Evolutionary conservation across 2,888 invertebrate species (phyloP).

Genomic region (Plemyria rubiginata): DNA sequence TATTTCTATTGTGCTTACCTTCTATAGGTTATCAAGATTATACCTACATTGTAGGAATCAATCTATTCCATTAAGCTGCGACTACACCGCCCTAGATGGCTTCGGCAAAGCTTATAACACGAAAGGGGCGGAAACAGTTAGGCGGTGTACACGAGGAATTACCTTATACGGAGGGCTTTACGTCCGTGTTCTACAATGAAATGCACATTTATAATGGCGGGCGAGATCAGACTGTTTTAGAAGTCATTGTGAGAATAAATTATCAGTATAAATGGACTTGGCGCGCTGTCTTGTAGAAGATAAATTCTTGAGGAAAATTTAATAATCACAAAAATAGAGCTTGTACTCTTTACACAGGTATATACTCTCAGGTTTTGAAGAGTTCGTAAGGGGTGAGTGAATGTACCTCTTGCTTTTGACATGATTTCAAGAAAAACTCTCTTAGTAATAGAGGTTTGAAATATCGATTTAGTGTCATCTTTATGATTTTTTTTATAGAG

Average conservation of each 20-base stretch:
- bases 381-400: no score
- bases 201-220: conserved; percentile 35
- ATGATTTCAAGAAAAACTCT: no score
- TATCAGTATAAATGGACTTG: conserved; percentile 1
- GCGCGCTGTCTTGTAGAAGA: no score
- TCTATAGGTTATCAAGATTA: conserved; percentile 7
- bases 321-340: no score
- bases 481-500: no score
- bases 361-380: no score
- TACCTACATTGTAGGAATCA: conserved; percentile 6
- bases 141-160: conserved; percentile 49
- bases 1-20: background rate
- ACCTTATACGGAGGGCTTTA: conserved; percentile 37
- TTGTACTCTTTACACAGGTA: no score
- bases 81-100: conserved; percentile 43
- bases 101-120: conserved; percentile 54
- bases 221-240: conserved; percentile 17
- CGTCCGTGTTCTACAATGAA: conserved; percentile 39
- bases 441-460: no score
- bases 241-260: conserved; percentile 19
- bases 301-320: no score
- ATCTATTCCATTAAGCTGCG: conserved; percentile 43
- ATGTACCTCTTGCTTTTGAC: no score
- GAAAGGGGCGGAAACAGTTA: conserved; percentile 63
- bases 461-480: no score